These are phyloP conservation scores for Pristis pectinata DNA, from an alignment of 2,797 vertebrate genomes.

Conservation along the genomic window DNA sequence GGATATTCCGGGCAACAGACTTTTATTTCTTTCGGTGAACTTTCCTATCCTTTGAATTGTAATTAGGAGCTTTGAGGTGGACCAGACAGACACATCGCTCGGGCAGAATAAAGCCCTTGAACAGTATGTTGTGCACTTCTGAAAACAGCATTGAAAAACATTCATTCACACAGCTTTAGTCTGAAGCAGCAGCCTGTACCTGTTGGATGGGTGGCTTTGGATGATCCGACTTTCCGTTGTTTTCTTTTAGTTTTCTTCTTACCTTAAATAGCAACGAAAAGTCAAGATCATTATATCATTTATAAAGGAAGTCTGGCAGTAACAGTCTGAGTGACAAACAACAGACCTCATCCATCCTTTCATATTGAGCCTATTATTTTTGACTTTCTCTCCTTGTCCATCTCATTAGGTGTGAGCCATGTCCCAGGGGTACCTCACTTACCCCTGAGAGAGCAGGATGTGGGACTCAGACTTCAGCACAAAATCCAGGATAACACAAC, in stretches of 20 bases:
- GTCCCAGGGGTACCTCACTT: background rate
- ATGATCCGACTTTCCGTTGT: rapidly evolving
- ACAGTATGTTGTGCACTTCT: too few relatives aligned
- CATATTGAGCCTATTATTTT: background rate
- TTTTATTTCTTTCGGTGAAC: too few relatives aligned
- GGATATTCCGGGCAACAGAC: too few relatives aligned
- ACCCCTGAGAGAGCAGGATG: background rate
- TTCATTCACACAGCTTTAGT: background rate
- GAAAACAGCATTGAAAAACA: background rate
- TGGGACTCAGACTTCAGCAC: background rate
- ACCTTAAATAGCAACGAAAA: background rate
- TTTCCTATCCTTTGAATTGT: too few relatives aligned
- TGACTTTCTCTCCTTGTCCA: background rate
- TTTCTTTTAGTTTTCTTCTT: background rate
- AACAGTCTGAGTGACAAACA: background rate
- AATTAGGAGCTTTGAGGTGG: too few relatives aligned
- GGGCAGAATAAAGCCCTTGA: too few relatives aligned
- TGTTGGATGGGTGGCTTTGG: background rate
- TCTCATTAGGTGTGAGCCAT: background rate
- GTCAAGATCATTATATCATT: background rate
- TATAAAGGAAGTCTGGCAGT: too few relatives aligned
- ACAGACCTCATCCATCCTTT: background rate
- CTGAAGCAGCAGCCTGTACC: background rate
- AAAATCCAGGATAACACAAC: background rate
- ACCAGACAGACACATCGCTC: too few relatives aligned